Base-by-base conservation (phyloP, 2,113 vertebrate species). In the Zosterops pallidus region DNA sequence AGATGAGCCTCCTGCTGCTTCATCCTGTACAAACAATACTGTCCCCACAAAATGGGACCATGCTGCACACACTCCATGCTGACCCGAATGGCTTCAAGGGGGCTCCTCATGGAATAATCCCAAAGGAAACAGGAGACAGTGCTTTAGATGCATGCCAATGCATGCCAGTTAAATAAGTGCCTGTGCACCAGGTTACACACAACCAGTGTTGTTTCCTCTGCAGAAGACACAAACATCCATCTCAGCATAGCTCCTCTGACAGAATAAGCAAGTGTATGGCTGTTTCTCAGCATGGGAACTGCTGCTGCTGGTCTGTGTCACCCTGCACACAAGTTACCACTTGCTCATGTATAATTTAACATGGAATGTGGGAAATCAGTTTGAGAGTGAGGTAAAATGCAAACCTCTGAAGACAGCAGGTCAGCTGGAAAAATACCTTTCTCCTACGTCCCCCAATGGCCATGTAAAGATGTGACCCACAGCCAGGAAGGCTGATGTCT, bases 381-480 rank as follows among this genome's bases (percentile, higher is more conserved):
- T 41, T 19, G 20, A 92, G 53, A 39, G 28, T 52, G 76, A 76
- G 71, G 75, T 60, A 72, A 90, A 89, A 90, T 23, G 39, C 31
- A 94, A 90, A 90, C 28, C 13, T 74, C 65, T 57, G 59, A 63
- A 94, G 52, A 90, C 67, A 70, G 62, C 3, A 12, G 24, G 55
- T 72, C 83, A 92, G 28, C 42, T 69, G 70, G 42, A 84, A 79
- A 77, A 91, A 60, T 12, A 44, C 21, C 24, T 72, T 62, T 65
- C 52, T 88, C 50, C 24, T 44, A 1, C 0, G 0, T 86, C 62
- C 33, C 28, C 49, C 14, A n/a, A 4, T 26, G 47, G 37, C 75
- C 33, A 7, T 37, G 44, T 89, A 63, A 86, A 68, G 29, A 79
- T 47, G 31, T 84, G 59, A 79, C 50, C 18, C n/a, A 26, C 35